Evolutionary conservation across 2,113 vertebrate species (phyloP), one percentile per base, ranked within the genome.

Genomic region (Mola mola): DNA sequence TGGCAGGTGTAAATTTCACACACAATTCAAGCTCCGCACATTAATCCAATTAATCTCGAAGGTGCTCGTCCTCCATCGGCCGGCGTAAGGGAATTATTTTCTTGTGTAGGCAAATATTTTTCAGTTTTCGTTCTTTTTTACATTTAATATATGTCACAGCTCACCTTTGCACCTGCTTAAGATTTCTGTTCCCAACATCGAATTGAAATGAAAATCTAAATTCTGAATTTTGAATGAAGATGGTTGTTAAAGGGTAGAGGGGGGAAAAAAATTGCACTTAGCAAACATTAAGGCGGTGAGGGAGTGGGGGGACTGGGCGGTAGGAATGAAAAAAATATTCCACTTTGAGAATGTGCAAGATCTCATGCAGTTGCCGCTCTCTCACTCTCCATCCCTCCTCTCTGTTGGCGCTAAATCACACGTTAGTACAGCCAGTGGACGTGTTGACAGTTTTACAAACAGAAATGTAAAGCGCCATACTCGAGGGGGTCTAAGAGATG

Each of bases 361-460:
- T 88, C 86, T 87, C 88, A 90, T 91, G 88, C 88, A 88, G 88
- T 89, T 90, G 84, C 85, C 73, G 89, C 86, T 85, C 84, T 86
- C 86, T 83, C 85, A 80, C 86, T 86, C 80, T 75, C 84, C 70
- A 84, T 88, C 83, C 85, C 87, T 88, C 82, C 63, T 90, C 88
- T 90, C 89, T 90, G 88, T 81, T 88, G 87, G 90, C 78, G 87
- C 89, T 90, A 92, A 91, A 87, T 90, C 88, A 92, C 90, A 92
- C 90, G 78, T 92, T 89, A 90, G 87, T 90, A 83, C 87, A 91
- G 87, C 84, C 87, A 89, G 88, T 84, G 86, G 87, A 90, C 87
- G 89, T 92, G 88, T 90, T 91, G 88, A 90, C 89, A 90, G 90
- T 91, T 90, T 91, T 90, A 92, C 90, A 92, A 92, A 92, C 89